Evolutionary conservation across 2,797 vertebrate species (phyloP).

Genomic region (Pseudocheirus occidentalis): DNA sequence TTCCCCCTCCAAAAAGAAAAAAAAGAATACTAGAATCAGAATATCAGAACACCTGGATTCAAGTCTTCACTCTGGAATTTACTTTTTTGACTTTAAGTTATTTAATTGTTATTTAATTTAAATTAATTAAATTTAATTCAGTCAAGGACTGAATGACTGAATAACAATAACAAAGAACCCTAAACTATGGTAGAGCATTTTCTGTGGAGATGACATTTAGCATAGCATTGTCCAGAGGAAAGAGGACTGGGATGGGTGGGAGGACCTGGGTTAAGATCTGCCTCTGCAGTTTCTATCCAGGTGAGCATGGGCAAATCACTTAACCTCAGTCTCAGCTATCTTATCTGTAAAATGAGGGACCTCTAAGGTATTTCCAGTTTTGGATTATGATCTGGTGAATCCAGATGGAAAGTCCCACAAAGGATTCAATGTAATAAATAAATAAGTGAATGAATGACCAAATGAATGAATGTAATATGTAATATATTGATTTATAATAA

Average conservation of each 20-base stretch:
- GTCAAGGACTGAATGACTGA: neutral
- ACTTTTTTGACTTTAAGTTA: neutral
- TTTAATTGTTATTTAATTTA: neutral
- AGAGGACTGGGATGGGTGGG: neutral
- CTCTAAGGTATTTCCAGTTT: neutral
- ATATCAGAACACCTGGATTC: neutral
- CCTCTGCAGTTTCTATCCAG: neutral
- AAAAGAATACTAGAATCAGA: too few species aligned
- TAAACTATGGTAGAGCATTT: neutral
- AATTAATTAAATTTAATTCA: too few species aligned
- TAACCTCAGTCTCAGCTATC: neutral
- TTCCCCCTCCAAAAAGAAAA: too few species aligned
- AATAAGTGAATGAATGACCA: too few species aligned
- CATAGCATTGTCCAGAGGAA: neutral
- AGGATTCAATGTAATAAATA: neutral
- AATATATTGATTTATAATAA: too few species aligned
- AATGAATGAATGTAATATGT: too few species aligned
- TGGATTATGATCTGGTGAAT: neutral
- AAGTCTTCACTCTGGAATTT: neutral
- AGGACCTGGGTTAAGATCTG: neutral
- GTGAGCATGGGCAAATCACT: neutral
- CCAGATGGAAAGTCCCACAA: neutral
- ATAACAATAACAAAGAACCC: neutral
- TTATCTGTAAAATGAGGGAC: neutral
- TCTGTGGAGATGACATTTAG: neutral